A percentile compares a stretch with the other conserved stretches of the same genome.
phyloP scores from a whole-genome alignment of 2,888 invertebrate species.

The Trichopria drosophilae region DNA sequence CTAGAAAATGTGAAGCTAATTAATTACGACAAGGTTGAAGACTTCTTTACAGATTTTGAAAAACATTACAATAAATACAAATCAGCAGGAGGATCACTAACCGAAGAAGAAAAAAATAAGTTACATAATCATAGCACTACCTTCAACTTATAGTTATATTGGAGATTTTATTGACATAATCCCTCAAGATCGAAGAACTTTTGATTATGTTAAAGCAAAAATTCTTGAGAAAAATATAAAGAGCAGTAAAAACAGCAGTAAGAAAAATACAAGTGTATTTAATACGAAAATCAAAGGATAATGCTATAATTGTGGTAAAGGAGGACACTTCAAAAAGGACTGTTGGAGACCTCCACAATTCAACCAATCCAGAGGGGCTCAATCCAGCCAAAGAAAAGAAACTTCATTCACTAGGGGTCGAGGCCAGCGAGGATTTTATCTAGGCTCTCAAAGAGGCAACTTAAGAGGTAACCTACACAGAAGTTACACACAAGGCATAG shows the following conservation, averaged over 20 bases:
- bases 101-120: slow-evolving; percentile 36
- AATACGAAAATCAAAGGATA: background rate
- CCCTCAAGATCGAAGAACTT: slow-evolving; percentile 34
- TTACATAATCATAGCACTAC: slow-evolving; percentile 37
- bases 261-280: slow-evolving; percentile 6
- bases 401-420: no score
- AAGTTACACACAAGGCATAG: no score
- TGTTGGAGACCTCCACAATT: slow-evolving; percentile 6
- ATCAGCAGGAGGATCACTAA: slow-evolving; percentile 34
- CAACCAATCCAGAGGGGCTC: background rate
- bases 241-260: slow-evolving; percentile 12
- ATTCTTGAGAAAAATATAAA: slow-evolving; percentile 22
- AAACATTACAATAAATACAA: slow-evolving; percentile 36
- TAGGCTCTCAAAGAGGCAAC: no score
- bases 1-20: no score
- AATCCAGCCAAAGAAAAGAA: no score
- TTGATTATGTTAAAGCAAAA: slow-evolving; percentile 38
- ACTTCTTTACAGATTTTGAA: slow-evolving; percentile 38
- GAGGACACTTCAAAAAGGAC: slow-evolving; percentile 2
- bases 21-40: slow-evolving; percentile 22
- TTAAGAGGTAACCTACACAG: no score
- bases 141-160: slow-evolving; percentile 35
- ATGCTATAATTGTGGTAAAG: slow-evolving; percentile 8
- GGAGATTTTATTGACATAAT: slow-evolving; percentile 38
- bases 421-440: no score